Base-by-base conservation (phyloP, 2,797 vertebrate genomes). In the Gymnoscopelus braueri region DNA sequence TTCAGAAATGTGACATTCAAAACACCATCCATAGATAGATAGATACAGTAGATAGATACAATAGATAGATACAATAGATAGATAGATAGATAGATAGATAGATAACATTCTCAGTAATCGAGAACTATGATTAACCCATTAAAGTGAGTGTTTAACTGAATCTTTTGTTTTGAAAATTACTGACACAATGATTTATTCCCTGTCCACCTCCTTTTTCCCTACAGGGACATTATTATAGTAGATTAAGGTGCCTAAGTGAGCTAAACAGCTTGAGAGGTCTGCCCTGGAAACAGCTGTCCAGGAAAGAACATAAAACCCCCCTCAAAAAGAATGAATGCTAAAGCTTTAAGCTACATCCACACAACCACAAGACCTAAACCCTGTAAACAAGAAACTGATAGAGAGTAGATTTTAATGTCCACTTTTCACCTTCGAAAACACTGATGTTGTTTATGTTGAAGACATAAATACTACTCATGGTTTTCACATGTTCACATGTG, bases 201-300 rank as follows among this genome's bases (percentile, higher is more conserved):
- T 2, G 51, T 72, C 58, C 59, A 32, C 0, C 55, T 35, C 80
- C 80, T 5, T 39, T 39, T 80, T 61, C 72, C 79, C 84, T 78
- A 82, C 79, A 87, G 74, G n/a, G 44, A 64, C 77, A 75, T 84
- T 80, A 90, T 88, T 87, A 84, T 78, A 51, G 80, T 75, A 87
- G 88, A 85, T 90, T 84, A 90, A 39, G 81, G 80, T 58, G 66
- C 70, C 80, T 84, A 82, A 90, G 84, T 85, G 79, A 84, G 85
- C 79, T 63, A 79, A 83, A 89, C 84, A 79, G 78, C 84, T 80
- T 67, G 82, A 89, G 81, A 89, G 82, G 79, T 84, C 81, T 77
- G 52, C 68, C 73, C 59, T 84, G 78, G 78, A 88, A 87, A 89
- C 83, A 82, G 84, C 80, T 89, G 84, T 88, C 85, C 72, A 87